Base-by-base conservation (phyloP, 2,888 invertebrate genomes). In the Imbricaverruca yamaguchii region DNA sequence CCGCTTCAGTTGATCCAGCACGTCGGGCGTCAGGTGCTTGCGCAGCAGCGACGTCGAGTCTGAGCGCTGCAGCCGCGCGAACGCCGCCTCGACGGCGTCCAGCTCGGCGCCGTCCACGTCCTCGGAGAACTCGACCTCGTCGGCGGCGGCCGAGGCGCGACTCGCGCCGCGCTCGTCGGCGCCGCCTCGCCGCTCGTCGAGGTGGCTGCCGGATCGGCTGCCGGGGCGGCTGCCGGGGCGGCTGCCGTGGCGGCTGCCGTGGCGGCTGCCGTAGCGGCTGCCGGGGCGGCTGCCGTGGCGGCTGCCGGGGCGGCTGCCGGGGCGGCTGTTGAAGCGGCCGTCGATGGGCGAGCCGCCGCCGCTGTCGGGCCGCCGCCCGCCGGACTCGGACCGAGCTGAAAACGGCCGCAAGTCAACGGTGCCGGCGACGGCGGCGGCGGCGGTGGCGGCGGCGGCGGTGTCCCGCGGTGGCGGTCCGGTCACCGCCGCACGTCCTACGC, bases 1-100 rank as follows among this genome's bases (percentile, higher is more conserved):
- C 83, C 89, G 87, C 88, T 93, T 94, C 82, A 95, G 90, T 82
- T 89, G 88, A 84, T 95, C 93, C 87, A 93, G 95, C 83, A 92
- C 88, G 74, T 91, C 89, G 82, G 91, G 90, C 85, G 92, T 93
- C 56, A 94, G 89, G 86, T 93, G 93, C 87, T 93, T 92, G 84
- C 92, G 92, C 83, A 96, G 83, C 81, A 89, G 85, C 21, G 87
- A 86, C 81, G 86, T 84, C 84, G 85, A 85, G 81, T 86, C 39
- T 12, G 80, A 57, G 57, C 63, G 80, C 53, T 80, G 80, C 59
- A 84, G 83, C 39, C 15, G 61, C n/a, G 80, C 57, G 81, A 82
- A 84, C n/a, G 81, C 82, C 69, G 82, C 53, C 55, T 84, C 82
- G 11, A 84, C 69, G 23, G 61, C 63, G 23, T 57, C 61, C 74